Evolutionary conservation across 2,888 invertebrate species (phyloP).

Genomic region (Ferrisia virgata): DNA sequence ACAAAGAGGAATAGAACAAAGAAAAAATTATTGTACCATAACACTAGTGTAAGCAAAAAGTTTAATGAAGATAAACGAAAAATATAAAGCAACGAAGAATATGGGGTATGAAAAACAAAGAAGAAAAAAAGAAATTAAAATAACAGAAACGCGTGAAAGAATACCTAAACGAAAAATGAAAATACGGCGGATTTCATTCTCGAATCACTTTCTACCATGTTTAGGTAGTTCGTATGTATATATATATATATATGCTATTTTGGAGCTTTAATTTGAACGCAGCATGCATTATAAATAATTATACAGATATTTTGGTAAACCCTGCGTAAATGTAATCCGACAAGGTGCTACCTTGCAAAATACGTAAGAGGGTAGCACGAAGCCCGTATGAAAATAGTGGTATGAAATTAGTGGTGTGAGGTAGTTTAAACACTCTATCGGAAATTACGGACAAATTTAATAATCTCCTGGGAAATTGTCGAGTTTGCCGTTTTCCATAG

Average conservation of each 20-base stretch:
- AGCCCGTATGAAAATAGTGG: constrained; percentile 22
- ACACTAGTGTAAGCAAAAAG: constrained; percentile 4
- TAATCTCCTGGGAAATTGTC: constrained; percentile 40
- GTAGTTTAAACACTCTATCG: constrained; percentile 38
- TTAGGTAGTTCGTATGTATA: too few species aligned
- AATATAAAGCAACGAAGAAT: constrained; percentile 15
- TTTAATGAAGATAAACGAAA: constrained; percentile 25
- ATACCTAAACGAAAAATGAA: constrained; percentile 5
- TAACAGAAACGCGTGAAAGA: neutral
- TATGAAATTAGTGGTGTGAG: constrained; percentile 27
- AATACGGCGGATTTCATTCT: neutral
- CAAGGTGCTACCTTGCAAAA: constrained; percentile 25
- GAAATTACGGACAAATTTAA: constrained; percentile 40
- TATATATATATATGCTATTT: neutral
- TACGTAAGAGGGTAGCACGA: neutral
- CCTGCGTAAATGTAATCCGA: constrained; percentile 3
- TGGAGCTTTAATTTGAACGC: neutral
- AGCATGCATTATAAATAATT: neutral
- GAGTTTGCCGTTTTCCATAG: constrained; percentile 34
- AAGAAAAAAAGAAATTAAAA: constrained; percentile 22
- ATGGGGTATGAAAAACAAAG: neutral
- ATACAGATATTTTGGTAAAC: constrained; percentile 2
- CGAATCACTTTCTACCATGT: neutral
- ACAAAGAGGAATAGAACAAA: constrained; percentile 10
- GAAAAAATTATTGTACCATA: constrained; percentile 30